These are phyloP conservation scores for Corella eumyota DNA, from an alignment of 23 tunicate genomes.

Conservation along the genomic window DNA sequence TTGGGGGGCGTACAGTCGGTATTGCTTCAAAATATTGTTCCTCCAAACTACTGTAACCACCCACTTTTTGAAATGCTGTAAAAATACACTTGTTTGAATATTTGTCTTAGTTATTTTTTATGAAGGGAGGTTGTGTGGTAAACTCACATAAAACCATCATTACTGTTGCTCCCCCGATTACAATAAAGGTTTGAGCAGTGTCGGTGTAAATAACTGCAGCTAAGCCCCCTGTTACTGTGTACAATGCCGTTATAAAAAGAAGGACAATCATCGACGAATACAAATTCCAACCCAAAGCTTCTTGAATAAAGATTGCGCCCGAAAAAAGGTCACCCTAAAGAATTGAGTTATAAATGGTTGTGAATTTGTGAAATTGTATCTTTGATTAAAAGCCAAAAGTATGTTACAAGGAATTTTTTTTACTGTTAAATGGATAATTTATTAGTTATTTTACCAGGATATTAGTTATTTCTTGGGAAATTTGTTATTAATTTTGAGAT, in stretches of 20 bases:
- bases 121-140: no score
- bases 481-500: no score
- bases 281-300: constrained; percentile 79
- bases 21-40: constrained; percentile 61
- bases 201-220: constrained; percentile 95
- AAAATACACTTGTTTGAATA: no score
- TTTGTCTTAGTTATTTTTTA: no score
- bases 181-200: constrained; percentile 81
- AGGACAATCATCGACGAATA: constrained; percentile 69
- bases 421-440: no score
- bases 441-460: no score
- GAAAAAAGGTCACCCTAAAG: constrained; percentile 85
- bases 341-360: no score
- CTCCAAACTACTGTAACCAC: constrained; percentile 54
- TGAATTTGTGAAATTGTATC: no score
- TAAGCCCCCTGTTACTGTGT: constrained; percentile 92
- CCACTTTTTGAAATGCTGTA: constrained; percentile 58
- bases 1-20: constrained; percentile 37
- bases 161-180: constrained; percentile 54
- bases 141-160: constrained; percentile 88
- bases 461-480: no score
- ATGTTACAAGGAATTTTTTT: no score
- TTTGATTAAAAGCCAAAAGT: no score
- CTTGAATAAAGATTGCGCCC: constrained; percentile 87
- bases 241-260: constrained; percentile 68